phyloP scores from a whole-genome alignment of 2,888 invertebrate species.

The Andrena bucephala region DNA sequence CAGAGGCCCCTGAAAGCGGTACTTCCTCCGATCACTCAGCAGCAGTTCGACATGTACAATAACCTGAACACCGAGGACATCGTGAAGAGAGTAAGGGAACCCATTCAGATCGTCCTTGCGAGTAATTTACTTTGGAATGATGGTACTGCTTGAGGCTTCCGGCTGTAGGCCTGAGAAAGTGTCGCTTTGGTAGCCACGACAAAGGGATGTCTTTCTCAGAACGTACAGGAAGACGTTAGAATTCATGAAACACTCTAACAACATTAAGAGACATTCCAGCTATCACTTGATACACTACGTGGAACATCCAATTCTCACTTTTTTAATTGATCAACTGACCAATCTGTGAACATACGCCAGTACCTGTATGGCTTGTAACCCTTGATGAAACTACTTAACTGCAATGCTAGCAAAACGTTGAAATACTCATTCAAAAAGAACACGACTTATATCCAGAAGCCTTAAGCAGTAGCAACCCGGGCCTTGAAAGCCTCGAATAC shows the following conservation, averaged over 20 bases:
- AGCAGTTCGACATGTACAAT: constrained; percentile 99
- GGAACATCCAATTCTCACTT: background rate
- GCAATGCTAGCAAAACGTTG: background rate
- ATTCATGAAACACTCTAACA: background rate
- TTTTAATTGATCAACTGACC: background rate
- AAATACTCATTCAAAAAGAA: background rate
- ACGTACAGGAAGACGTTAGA: too few species aligned
- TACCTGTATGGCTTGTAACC: background rate
- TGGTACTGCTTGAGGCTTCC: too few species aligned
- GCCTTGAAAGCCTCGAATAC: background rate
- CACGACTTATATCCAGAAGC: background rate
- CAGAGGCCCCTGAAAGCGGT: constrained; percentile 98
- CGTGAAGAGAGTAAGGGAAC: constrained; percentile 91
- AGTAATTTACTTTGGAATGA: constrained; percentile 1
- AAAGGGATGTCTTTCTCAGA: too few species aligned
- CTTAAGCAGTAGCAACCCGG: background rate
- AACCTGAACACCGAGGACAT: constrained; percentile 99
- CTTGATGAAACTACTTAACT: background rate
- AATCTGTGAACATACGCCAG: background rate
- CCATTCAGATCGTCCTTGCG: background rate
- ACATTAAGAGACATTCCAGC: background rate
- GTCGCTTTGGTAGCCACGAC: too few species aligned
- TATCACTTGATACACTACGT: background rate
- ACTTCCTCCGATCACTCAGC: constrained; percentile 98
- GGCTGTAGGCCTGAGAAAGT: too few species aligned